These are phyloP conservation scores for Tangara arthus DNA, from an alignment of 2,797 vertebrate species.

Conservation along the genomic window DNA sequence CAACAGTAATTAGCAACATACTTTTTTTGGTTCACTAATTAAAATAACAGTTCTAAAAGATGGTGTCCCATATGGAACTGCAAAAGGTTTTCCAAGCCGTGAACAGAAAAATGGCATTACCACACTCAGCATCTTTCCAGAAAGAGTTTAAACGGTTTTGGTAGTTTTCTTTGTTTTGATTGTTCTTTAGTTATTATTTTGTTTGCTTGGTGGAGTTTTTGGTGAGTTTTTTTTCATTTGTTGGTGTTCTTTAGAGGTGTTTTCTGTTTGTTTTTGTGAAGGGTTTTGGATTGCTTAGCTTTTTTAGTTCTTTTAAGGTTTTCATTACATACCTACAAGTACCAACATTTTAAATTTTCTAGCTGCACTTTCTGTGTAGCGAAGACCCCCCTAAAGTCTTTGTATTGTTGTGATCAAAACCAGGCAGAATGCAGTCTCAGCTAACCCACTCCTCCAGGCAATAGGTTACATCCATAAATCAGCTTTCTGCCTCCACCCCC, in stretches of 20 bases:
- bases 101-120: slow-evolving; percentile 36
- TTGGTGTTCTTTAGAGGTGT: neutral
- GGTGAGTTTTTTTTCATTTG: neutral
- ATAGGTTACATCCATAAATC: slow-evolving; percentile 18
- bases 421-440: slow-evolving; percentile 4
- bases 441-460: slow-evolving; percentile 34
- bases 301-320: neutral
- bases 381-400: neutral
- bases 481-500: neutral
- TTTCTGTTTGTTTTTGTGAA: neutral
- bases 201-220: neutral
- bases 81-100: slow-evolving; percentile 50
- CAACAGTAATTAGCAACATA: slow-evolving; percentile 35
- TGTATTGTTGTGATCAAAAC: neutral
- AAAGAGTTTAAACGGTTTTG: neutral
- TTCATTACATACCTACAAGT: rapidly evolving
- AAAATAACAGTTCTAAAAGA: slow-evolving; percentile 59
- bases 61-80: slow-evolving; percentile 56
- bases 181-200: neutral
- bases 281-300: neutral
- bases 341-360: neutral
- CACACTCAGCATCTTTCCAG: neutral
- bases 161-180: neutral
- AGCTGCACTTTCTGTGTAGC: neutral
- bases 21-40: slow-evolving; percentile 63